phyloP scores from a whole-genome alignment of 2,113 vertebrate species.

The Setophaga kirtlandii region DNA sequence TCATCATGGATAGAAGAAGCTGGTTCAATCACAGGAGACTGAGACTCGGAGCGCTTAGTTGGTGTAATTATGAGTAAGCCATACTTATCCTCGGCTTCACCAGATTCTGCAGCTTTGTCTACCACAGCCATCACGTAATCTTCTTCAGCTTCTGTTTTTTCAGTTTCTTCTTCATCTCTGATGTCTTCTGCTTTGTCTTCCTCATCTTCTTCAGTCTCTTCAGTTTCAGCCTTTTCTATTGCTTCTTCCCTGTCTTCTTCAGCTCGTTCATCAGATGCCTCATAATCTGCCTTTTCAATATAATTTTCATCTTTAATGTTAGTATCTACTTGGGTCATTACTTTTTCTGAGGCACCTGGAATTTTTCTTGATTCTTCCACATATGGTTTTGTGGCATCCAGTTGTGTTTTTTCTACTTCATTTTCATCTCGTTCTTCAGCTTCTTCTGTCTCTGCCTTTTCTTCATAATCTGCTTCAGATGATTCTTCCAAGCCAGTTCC shows the following conservation, averaged over 20 bases:
- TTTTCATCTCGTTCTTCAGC: slow-evolving; percentile 82
- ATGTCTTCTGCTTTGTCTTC: slow-evolving; percentile 74
- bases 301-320: slow-evolving; percentile 40
- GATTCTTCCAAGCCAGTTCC: slow-evolving; percentile 91
- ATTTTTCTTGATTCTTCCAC: slow-evolving; percentile 2
- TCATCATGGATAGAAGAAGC: slow-evolving; percentile 88
- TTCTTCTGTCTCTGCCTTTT: slow-evolving; percentile 91
- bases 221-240: slow-evolving; percentile 76
- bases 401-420: slow-evolving; percentile 45
- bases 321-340: slow-evolving; percentile 36
- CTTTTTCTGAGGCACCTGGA: slow-evolving; percentile 45
- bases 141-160: slow-evolving; percentile 65
- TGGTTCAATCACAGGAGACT: slow-evolving; percentile 80
- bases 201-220: slow-evolving; percentile 72
- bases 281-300: slow-evolving; percentile 70
- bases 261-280: slow-evolving; percentile 68
- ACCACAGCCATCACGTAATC: slow-evolving; percentile 76
- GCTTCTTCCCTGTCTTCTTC: slow-evolving; percentile 78
- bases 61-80: slow-evolving; percentile 68
- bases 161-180: slow-evolving; percentile 72
- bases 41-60: slow-evolving; percentile 77
- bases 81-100: slow-evolving; percentile 71
- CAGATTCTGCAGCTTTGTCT: slow-evolving; percentile 73
- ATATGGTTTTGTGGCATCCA: slow-evolving; percentile 49
- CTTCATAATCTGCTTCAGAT: slow-evolving; percentile 89